Evolutionary conservation across 2,113 vertebrate genomes (phyloP), one percentile per base, ranked within the genome.

Genomic region (Athene cunicularia): DNA sequence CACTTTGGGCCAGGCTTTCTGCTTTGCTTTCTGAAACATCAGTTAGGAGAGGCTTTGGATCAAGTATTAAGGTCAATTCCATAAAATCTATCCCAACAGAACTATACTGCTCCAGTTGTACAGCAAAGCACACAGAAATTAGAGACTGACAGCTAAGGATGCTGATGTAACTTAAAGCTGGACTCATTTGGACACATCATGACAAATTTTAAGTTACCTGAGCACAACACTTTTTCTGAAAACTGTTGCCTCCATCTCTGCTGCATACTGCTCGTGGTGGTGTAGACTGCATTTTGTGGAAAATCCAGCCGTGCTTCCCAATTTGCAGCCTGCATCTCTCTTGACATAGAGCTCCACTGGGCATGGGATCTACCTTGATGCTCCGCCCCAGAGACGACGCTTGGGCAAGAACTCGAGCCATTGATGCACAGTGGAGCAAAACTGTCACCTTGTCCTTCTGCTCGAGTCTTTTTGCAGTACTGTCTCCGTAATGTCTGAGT

Each of bases 251-350:
- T 23, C 33, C 76, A 47, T 43, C 41, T 85, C 60, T 41, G 67
- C 45, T 27, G 20, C 5, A 3, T 19, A 12, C 14, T 1, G 3
- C 22, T 58, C 33, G 4, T 8, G 26, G 49, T 8, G 9, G 50
- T 0, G 0, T 14, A 2, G 10, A 56, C 41, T 0, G 2, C 0
- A 1, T 26, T 70, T 39, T 2, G 0, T 24, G 81, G 63, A 73
- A 77, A 59, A 73, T 22, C 39, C 56, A 67, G 28, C n/a, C 15
- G 0, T 17, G 32, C 37, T 74, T 64, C 58, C 75, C 3, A 5
- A 23, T 20, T 66, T 43, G 45, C 50, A 64, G 64, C 14, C n/a
- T 6, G 1, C 49, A 35, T 41, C 53, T n/a, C 43, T 83, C 32
- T 80, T 0, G 0, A 4, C 0, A 1, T 0, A 16, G 7, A 11